These are phyloP conservation scores for Agrypnus murinus DNA, from an alignment of 2,888 invertebrate species.

Conservation along the genomic window DNA sequence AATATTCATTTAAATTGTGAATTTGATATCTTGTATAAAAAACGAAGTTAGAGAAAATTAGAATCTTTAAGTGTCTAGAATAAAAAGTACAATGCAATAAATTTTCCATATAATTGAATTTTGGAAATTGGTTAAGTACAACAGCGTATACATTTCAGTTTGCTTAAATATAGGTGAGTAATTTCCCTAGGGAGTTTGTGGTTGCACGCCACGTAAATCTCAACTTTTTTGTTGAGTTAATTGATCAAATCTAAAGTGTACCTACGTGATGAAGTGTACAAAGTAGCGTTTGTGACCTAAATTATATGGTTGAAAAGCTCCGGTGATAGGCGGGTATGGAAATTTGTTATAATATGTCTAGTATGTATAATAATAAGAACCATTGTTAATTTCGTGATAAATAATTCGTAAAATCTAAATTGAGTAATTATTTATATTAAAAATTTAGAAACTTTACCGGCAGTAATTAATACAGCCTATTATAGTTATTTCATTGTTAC, in stretches of 20 bases:
- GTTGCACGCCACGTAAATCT: constrained; percentile 18
- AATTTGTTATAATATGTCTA: background rate
- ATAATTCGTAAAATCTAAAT: constrained; percentile 10
- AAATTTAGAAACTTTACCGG: constrained; percentile 21
- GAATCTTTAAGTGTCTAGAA: background rate
- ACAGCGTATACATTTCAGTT: constrained; percentile 5
- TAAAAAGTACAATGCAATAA: background rate
- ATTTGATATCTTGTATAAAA: no score
- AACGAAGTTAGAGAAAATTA: background rate
- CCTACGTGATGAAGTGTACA: constrained; percentile 16
- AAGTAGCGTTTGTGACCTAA: constrained; percentile 4
- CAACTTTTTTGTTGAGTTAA: constrained; percentile 8
- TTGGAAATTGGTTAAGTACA: constrained; percentile 4
- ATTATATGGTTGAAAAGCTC: background rate
- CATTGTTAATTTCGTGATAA: constrained; percentile 1
- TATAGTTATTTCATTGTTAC: background rate
- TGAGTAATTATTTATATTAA: constrained; percentile 12
- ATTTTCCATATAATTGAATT: constrained; percentile 11
- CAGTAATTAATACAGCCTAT: constrained; percentile 13
- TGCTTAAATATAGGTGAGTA: constrained; percentile 11
- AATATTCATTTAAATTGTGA: background rate
- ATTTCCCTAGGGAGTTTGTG: constrained; percentile 7
- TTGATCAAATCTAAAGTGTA: constrained; percentile 15
- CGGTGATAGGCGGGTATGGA: constrained; percentile 2
- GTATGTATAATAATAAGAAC: background rate